Evolutionary conservation across 2,888 invertebrate species (phyloP).

Genomic region (Plemyria rubiginata): DNA sequence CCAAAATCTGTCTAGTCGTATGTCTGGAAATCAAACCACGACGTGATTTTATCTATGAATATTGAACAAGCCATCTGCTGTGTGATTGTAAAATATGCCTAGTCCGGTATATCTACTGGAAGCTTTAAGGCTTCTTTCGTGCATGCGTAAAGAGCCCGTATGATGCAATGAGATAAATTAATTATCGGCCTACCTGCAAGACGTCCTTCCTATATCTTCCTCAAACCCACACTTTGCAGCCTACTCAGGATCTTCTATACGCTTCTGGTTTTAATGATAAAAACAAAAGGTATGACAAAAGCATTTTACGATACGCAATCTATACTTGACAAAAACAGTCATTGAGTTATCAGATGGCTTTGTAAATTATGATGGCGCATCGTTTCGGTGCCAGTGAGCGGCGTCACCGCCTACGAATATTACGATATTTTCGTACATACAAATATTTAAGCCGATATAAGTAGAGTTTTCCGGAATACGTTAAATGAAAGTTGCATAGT

Average conservation of each 20-base stretch:
- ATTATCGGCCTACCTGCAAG: constrained; percentile 50
- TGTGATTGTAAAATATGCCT: not conserved
- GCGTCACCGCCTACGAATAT: constrained; percentile 64
- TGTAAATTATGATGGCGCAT: constrained; percentile 64
- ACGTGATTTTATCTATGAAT: not conserved
- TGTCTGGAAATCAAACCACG: no score
- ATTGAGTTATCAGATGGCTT: constrained; percentile 68
- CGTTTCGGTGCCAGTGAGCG: constrained; percentile 68
- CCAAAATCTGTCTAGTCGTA: no score
- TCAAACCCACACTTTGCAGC: constrained; percentile 49
- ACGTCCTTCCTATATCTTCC: constrained; percentile 40
- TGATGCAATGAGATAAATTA: constrained; percentile 44
- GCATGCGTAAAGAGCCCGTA: constrained; percentile 25
- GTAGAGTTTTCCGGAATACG: constrained; percentile 31
- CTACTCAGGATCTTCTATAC: constrained; percentile 39
- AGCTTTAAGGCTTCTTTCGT: constrained; percentile 35
- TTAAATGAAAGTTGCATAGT: not conserved
- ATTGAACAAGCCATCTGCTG: not conserved
- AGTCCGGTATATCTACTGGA: constrained; percentile 23
- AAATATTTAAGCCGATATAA: constrained; percentile 26
- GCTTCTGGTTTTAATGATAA: constrained; percentile 41
- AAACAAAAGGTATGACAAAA: constrained; percentile 29
- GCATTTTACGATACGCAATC: constrained; percentile 54
- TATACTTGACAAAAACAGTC: constrained; percentile 64
- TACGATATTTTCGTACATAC: constrained; percentile 57